Evolutionary conservation across 2,113 vertebrate genomes (phyloP).

Genomic region (Brachyhypopomus occidentalis): DNA sequence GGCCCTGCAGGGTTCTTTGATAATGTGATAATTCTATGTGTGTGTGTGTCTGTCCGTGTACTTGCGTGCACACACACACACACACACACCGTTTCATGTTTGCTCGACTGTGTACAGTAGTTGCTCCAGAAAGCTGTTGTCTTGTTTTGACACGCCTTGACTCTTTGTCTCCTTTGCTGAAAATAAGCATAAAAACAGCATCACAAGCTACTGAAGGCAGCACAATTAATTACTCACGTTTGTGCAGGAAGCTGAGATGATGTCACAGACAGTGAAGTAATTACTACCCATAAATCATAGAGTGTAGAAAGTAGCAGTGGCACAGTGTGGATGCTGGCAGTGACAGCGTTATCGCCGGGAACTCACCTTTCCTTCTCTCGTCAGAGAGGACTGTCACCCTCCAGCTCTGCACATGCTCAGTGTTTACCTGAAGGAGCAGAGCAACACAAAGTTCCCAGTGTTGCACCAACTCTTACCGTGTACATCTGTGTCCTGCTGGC

Average conservation of each 20-base stretch:
- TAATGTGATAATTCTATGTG: constrained; percentile 24
- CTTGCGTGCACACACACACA: no score
- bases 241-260: constrained; percentile 69
- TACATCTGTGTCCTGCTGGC: neutral
- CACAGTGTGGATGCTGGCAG: constrained; percentile 44
- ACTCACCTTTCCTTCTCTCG: constrained; percentile 29
- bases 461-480: neutral
- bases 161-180: constrained; percentile 49
- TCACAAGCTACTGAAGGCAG: constrained; percentile 76
- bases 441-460: neutral
- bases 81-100: neutral
- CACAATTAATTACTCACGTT: constrained; percentile 76
- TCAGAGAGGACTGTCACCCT: constrained; percentile 43
- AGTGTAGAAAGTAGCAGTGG: constrained; percentile 67
- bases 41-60: neutral
- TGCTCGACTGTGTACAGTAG: constrained; percentile 26
- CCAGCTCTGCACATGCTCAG: constrained; percentile 1
- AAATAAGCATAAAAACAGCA: constrained; percentile 55
- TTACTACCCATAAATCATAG: constrained; percentile 80
- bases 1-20: no score
- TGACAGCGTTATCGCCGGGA: constrained; percentile 45
- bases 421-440: constrained; percentile 7
- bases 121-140: constrained; percentile 42
- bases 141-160: constrained; percentile 76
- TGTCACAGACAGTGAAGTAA: constrained; percentile 77